Evolutionary conservation across 2,113 vertebrate species (phyloP).

Genomic region (Hemiscyllium ocellatum): DNA sequence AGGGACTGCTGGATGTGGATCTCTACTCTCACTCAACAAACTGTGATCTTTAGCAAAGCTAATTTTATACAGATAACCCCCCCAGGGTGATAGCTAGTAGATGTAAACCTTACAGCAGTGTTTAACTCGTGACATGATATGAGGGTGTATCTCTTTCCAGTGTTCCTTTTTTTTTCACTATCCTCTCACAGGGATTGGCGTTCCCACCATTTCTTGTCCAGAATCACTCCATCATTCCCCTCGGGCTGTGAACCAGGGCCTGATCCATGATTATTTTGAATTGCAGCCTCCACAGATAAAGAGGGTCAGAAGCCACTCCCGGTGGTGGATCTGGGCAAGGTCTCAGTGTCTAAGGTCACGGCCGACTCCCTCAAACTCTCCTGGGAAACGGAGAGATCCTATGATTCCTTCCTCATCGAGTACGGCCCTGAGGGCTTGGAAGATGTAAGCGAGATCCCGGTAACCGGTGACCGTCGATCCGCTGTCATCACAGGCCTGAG

Average conservation of each 20-base stretch:
- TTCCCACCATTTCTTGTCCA: background rate
- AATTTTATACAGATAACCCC: too few relatives aligned
- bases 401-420: conserved; percentile 50
- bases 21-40: too few relatives aligned
- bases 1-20: too few relatives aligned
- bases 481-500: conserved; percentile 41
- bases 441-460: conserved; percentile 16
- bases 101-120: too few relatives aligned
- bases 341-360: conserved; percentile 38
- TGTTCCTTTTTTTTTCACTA: background rate
- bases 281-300: background rate
- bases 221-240: background rate
- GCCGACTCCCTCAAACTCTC: conserved; percentile 42
- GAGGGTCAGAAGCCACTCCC: background rate
- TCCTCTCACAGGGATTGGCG: background rate
- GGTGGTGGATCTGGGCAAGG: conserved; percentile 38
- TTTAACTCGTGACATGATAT: too few relatives aligned
- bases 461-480: conserved; percentile 17
- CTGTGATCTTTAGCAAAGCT: too few relatives aligned
- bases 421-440: conserved; percentile 39
- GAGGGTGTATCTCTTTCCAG: background rate
- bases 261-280: background rate
- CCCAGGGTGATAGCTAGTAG: too few relatives aligned
- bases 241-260: too few relatives aligned
- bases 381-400: conserved; percentile 42